phyloP scores from a whole-genome alignment of 2,113 vertebrate genomes.

The Parus major region DNA sequence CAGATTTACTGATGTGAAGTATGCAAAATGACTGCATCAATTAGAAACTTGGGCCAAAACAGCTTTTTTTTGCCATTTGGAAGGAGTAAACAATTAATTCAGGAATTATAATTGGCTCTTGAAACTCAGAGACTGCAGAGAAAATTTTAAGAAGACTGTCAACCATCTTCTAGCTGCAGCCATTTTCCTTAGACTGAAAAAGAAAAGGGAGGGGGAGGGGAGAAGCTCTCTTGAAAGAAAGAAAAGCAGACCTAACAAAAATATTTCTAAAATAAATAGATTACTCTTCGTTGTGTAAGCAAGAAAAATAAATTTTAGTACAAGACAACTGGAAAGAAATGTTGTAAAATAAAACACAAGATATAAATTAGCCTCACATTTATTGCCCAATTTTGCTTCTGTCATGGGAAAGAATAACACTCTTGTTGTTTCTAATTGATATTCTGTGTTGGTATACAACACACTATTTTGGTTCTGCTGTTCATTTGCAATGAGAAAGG shows the following conservation, averaged over 20 bases:
- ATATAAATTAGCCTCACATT: not conserved
- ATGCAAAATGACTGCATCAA: not conserved
- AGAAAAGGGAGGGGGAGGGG: not conserved
- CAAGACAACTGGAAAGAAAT: not conserved
- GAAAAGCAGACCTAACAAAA: not conserved
- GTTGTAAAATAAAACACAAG: not conserved
- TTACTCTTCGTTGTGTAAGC: not conserved
- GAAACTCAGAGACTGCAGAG: not conserved
- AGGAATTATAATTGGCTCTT: not conserved
- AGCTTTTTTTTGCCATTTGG: not conserved
- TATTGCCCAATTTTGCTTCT: slow-evolving; percentile 7
- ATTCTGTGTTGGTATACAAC: not conserved
- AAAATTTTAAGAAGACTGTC: not conserved
- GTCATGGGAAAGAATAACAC: not conserved
- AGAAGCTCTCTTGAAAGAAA: not conserved
- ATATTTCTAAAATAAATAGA: not conserved
- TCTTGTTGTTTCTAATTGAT: slow-evolving; percentile 38
- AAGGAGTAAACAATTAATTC: not conserved
- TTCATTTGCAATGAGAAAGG: not conserved
- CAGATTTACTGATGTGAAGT: not conserved
- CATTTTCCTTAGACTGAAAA: slow-evolving; percentile 25
- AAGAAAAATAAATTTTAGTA: not conserved
- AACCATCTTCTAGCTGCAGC: slow-evolving; percentile 7
- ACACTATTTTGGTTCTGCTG: not conserved
- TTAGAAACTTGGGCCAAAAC: slow-evolving; percentile 4